phyloP scores from a whole-genome alignment of 2,797 vertebrate genomes.

The Halcyon smyrnensis region DNA sequence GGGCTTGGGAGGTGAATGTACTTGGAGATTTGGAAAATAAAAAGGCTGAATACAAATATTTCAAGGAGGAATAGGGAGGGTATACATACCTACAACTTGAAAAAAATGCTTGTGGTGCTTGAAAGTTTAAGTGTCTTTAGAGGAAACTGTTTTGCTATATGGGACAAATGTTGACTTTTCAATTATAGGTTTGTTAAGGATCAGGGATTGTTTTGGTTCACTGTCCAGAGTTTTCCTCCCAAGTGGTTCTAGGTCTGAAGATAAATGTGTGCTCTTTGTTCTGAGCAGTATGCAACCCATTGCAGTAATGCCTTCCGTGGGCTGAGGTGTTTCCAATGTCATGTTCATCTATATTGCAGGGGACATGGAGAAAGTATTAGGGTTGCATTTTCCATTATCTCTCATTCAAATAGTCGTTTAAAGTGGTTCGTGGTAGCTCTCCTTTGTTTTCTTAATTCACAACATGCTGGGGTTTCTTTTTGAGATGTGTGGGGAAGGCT shows the following conservation, averaged over 20 bases:
- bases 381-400: not conserved
- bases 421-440: not conserved
- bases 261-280: constrained; percentile 35
- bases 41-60: not conserved
- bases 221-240: constrained; percentile 31
- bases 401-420: not conserved
- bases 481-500: not conserved
- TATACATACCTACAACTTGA: not conserved
- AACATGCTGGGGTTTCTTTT: not conserved
- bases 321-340: not conserved
- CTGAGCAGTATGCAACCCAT: not conserved
- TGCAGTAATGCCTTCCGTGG: not conserved
- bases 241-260: constrained; percentile 25
- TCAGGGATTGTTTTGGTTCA: constrained; percentile 44
- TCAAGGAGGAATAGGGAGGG: not conserved
- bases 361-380: not conserved
- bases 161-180: constrained; percentile 44
- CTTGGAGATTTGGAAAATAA: constrained; percentile 6
- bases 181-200: constrained; percentile 38
- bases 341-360: not conserved
- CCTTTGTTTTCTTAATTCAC: not conserved
- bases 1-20: constrained; percentile 17
- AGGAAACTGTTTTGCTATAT: not conserved
- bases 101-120: not conserved
- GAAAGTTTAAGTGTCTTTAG: constrained; percentile 26